Base-by-base conservation (phyloP, 2,113 vertebrate species). In the Oncorhynchus mykiss region DNA sequence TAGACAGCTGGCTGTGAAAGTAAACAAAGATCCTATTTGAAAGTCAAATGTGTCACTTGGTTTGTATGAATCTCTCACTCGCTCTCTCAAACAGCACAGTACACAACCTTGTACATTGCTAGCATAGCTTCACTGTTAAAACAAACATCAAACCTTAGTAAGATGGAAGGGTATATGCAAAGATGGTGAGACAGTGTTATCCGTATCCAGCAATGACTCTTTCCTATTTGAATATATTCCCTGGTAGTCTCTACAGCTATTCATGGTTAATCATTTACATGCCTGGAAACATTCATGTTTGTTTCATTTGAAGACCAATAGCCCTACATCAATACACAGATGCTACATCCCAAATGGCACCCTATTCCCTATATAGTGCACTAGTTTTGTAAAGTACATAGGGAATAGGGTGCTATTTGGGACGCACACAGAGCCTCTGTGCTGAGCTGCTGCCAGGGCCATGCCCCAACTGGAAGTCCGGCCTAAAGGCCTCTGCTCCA, bases 41-140 rank as follows among this genome's bases (percentile, higher is more conserved):
- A 82, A 82, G 79, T 85, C 71, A 80, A 82, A 84, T 82, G 67
- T 25, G 68, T 51, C 48, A 2, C 68, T 39, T 49, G 12, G 29
- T 72, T 66, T 59, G 2, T 16, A 75, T 0, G 14, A 57, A 77
- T 57, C 18, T 22, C 16, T 64, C 60, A 0, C 60, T 24, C 7
- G 2, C 57, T 64, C 20, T 22, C 60, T 64, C 60, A 9, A 9
- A 22, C 16, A 22, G 8, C 18, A 60, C 59, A 20, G 5, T n/a
- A 4, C 59, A 60, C 16, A 60, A n/a, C 16, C 8, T 4, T 8
- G 16, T 24, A 12, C 20, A 64, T 11, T 64, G 8, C 39, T 39
- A 9, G 39, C 2, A 39, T 39, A 39, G 39, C 39, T 9, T 39
- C 39, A 39, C 39, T 39, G 22, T 64, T n/a, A 16, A 66, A 66